A percentile compares a stretch with the other conserved stretches of the same genome.
These are phyloP conservation scores for Geococcyx californianus DNA, from an alignment of 2,113 vertebrate species.

Conservation along the genomic window DNA sequence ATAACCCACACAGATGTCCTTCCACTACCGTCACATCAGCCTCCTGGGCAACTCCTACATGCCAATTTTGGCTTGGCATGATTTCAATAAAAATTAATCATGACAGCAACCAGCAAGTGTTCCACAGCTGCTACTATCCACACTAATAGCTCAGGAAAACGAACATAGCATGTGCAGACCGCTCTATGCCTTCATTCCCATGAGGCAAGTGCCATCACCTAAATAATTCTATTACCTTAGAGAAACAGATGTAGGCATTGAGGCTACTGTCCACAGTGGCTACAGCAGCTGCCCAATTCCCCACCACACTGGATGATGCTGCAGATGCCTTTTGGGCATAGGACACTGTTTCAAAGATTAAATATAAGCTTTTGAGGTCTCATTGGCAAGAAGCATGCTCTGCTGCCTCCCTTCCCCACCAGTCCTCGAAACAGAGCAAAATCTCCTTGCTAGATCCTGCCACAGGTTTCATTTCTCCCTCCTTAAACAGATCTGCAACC, in stretches of 20 bases:
- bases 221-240: neutral
- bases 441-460: neutral
- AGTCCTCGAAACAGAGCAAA: neutral
- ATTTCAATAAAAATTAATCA: slow-evolving; percentile 24
- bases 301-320: neutral
- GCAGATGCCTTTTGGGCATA: neutral
- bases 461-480: neutral
- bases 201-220: neutral
- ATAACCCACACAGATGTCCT: neutral
- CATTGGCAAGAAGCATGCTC: neutral
- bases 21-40: neutral
- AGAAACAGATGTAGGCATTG: neutral
- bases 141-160: neutral
- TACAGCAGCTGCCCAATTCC: neutral
- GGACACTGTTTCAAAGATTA: neutral
- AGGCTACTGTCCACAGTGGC: neutral
- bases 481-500: neutral
- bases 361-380: neutral
- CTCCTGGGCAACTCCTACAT: neutral
- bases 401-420: neutral
- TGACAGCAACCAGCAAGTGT: neutral
- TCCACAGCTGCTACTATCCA: neutral
- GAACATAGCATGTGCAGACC: neutral
- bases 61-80: neutral
- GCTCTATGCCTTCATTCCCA: neutral